Evolutionary conservation across 2,113 vertebrate genomes (phyloP).

Genomic region (Eclectus roratus): DNA sequence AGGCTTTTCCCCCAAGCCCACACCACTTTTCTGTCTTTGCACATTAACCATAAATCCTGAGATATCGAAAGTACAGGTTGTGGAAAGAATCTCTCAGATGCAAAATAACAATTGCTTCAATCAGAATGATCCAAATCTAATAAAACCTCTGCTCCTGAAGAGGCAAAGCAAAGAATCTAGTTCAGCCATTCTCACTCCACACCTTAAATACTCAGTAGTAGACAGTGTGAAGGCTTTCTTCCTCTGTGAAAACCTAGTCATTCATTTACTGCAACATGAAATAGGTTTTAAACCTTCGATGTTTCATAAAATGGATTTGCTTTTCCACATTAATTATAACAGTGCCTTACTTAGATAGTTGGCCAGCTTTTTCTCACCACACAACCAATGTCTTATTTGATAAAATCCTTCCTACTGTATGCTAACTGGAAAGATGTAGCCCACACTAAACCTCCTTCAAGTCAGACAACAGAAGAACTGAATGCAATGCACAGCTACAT

Average conservation of each 20-base stretch:
- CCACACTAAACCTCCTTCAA: background rate
- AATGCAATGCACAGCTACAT: background rate
- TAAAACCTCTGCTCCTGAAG: background rate
- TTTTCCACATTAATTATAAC: constrained; percentile 11
- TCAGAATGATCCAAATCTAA: constrained; percentile 8
- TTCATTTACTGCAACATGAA: constrained; percentile 6
- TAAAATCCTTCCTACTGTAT: background rate
- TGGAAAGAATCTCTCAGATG: background rate
- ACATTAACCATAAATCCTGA: too few relatives aligned
- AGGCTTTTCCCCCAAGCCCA: too few relatives aligned
- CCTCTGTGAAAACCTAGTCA: background rate
- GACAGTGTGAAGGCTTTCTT: constrained; percentile 10
- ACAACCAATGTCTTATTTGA: background rate
- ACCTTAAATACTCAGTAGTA: background rate
- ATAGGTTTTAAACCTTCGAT: background rate
- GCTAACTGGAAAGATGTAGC: background rate
- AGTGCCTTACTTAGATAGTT: background rate
- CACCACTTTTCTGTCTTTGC: too few relatives aligned
- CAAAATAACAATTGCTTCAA: background rate
- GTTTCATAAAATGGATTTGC: background rate
- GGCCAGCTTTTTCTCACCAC: background rate
- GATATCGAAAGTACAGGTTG: background rate
- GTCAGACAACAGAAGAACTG: background rate
- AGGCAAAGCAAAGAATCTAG: background rate
- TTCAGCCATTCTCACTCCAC: background rate